Percentiles rank a stretch among this genome's conserved stretches.
Conservation (phyloP, 2,113 vertebrate species). For the Rousettus leschenaultii region DNA sequence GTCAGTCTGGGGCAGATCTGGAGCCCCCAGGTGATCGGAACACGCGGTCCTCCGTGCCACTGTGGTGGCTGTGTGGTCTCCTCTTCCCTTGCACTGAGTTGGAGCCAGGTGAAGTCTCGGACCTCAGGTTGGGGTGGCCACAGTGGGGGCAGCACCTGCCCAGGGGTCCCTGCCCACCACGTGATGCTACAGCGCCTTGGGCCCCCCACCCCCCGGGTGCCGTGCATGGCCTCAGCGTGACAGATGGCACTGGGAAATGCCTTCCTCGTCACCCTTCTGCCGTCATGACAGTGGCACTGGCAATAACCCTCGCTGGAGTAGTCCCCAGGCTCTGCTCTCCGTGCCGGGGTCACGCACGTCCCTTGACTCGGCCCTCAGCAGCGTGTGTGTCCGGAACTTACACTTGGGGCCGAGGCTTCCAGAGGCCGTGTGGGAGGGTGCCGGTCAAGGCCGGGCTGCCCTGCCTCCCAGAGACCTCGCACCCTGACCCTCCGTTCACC, state of each 20-base stretch:
- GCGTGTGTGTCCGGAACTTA: not conserved
- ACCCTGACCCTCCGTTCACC: not conserved
- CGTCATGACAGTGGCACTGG: not conserved
- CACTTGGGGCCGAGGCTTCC: not conserved
- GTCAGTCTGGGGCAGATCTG: not conserved
- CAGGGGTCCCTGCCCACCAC: not conserved
- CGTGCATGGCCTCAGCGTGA: rapidly evolving
- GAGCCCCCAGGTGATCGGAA: rapidly evolving
- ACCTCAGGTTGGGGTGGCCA: not conserved
- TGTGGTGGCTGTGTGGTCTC: rapidly evolving
- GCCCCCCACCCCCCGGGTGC: not conserved
- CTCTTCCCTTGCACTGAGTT: not conserved
- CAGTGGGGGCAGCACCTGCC: not conserved
- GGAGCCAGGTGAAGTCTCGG: not conserved
- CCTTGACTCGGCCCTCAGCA: not conserved
- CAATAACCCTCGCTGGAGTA: no score
- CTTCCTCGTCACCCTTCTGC: not conserved
- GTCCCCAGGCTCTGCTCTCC: not conserved
- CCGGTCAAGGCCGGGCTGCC: not conserved
- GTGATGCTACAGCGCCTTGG: not conserved
- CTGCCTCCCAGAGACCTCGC: not conserved
- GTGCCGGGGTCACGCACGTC: rapidly evolving
- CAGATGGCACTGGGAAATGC: rapidly evolving
- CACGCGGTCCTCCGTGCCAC: rapidly evolving
- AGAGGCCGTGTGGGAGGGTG: rapidly evolving